phyloP scores from a whole-genome alignment of 2,113 vertebrate genomes.

The Passer montanus region DNA sequence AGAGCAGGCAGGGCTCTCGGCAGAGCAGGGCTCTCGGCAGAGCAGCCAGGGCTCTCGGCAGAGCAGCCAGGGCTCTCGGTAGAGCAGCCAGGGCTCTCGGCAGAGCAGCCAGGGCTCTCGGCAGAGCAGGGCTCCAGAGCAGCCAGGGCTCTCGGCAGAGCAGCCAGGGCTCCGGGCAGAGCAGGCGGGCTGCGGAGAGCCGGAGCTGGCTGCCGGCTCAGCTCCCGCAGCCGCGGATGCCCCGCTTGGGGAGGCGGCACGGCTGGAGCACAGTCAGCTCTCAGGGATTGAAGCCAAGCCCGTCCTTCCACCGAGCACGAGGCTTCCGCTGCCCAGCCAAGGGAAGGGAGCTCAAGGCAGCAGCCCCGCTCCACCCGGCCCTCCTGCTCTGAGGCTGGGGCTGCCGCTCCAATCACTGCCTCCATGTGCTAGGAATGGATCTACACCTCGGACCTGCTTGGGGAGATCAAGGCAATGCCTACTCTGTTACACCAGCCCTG shows the following conservation, averaged over 20 bases:
- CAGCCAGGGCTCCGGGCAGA: not conserved
- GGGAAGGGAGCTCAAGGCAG: not conserved
- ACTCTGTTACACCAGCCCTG: not conserved
- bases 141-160: not conserved
- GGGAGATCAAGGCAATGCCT: not conserved
- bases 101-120: too few species aligned
- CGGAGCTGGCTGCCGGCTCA: not conserved
- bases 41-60: too few species aligned
- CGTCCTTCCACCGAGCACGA: accelerated
- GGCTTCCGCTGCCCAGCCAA: not conserved
- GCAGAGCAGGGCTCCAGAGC: too few species aligned
- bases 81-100: too few species aligned
- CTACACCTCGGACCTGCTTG: not conserved
- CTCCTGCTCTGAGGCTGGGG: not conserved
- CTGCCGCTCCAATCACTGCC: not conserved
- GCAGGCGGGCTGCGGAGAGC: not conserved
- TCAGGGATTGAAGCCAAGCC: not conserved
- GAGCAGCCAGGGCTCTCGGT: too few species aligned
- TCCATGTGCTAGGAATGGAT: not conserved
- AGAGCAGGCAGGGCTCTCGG: too few species aligned
- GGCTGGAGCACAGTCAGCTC: not conserved
- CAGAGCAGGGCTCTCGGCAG: too few species aligned
- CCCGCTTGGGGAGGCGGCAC: not conserved
- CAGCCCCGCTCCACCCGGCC: not conserved
- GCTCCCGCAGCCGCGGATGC: not conserved